Evolutionary conservation across 2,888 invertebrate species (phyloP).

Genomic region (Nematopogon swammerdamellus): DNA sequence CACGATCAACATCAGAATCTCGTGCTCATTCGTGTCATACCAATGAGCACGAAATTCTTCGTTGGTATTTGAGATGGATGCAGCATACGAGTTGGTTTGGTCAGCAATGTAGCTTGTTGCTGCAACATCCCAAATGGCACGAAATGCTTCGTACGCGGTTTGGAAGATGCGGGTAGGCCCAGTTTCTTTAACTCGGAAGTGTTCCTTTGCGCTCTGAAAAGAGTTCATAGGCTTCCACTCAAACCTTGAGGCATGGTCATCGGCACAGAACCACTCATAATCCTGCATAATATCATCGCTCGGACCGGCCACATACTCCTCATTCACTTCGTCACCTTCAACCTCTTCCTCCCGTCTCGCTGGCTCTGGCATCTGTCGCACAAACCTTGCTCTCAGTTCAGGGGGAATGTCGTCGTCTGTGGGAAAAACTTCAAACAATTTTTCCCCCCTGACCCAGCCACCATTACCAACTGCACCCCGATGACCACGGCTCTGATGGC

Average conservation of each 20-base stretch:
- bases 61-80: neutral
- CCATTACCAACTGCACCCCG: too few species aligned
- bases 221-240: neutral
- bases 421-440: neutral
- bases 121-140: neutral
- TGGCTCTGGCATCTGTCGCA: neutral
- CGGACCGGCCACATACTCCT: too few species aligned
- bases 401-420: neutral
- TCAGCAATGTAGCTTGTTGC: neutral
- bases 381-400: neutral
- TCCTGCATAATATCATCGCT: too few species aligned
- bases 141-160: neutral
- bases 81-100: neutral
- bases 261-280: neutral
- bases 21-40: constrained; percentile 1
- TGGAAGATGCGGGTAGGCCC: neutral
- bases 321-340: too few species aligned
- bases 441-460: too few species aligned
- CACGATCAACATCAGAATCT: constrained; percentile 1
- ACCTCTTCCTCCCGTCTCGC: too few species aligned
- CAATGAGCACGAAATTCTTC: neutral
- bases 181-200: neutral
- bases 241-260: neutral
- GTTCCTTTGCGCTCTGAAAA: neutral
- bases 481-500: too few species aligned